Conservation (phyloP, 1,140 invertebrate genomes). For the Conus ventricosus region DNA sequence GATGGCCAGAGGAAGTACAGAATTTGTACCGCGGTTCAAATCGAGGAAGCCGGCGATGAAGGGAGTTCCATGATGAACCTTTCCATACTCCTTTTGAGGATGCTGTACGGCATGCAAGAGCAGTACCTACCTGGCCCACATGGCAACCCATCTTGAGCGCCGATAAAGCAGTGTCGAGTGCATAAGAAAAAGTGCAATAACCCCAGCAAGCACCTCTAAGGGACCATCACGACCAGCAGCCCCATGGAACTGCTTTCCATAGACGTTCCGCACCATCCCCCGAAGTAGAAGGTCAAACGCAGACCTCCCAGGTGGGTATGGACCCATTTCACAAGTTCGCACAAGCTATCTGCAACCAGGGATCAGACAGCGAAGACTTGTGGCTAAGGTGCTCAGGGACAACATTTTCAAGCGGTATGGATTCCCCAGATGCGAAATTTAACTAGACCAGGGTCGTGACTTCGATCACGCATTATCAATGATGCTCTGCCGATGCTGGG, state of each 20-base stretch:
- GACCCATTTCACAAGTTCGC: slow-evolving; percentile 26
- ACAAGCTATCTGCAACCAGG: not conserved
- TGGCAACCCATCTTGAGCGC: not conserved
- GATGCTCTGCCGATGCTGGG: slow-evolving; percentile 39
- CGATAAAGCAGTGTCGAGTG: not conserved
- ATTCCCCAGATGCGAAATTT: slow-evolving; percentile 39
- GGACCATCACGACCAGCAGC: not conserved
- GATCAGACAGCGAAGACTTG: slow-evolving; percentile 6
- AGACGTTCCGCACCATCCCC: slow-evolving; percentile 27
- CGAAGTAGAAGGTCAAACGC: not conserved
- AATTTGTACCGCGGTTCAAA: too few species aligned
- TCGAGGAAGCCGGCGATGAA: not conserved
- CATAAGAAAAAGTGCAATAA: not conserved
- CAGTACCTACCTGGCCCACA: not conserved
- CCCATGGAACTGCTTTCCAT: slow-evolving; percentile 11
- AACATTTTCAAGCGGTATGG: slow-evolving; percentile 29
- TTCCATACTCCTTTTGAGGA: not conserved
- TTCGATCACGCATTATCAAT: slow-evolving; percentile 45
- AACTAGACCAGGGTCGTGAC: slow-evolving; percentile 37
- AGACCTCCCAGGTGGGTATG: slow-evolving; percentile 4
- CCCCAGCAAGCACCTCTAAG: not conserved
- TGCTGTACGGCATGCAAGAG: not conserved
- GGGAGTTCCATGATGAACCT: not conserved
- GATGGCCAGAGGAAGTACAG: too few species aligned
- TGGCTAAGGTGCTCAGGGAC: too few species aligned